Conservation (phyloP, 2,888 invertebrate genomes). For the Cephus rjabovi region DNA sequence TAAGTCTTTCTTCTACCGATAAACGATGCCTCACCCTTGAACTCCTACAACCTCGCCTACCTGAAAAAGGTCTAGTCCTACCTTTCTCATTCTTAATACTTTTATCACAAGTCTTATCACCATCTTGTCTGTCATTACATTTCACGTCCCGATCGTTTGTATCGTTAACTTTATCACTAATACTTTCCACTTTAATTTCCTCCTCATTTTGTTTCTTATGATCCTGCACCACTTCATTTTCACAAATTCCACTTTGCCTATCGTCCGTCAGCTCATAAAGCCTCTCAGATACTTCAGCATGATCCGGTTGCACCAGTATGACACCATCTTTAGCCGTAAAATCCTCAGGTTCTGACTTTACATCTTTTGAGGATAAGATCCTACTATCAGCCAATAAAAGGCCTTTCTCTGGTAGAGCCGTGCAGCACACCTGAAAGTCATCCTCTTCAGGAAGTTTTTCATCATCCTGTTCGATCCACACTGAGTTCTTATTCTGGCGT, state of each 20-base stretch:
- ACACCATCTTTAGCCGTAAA: not conserved
- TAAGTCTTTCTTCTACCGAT: constrained; percentile 70
- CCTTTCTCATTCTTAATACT: constrained; percentile 21
- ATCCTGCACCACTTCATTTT: not conserved
- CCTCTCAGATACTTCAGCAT: not conserved
- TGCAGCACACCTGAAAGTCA: constrained; percentile 18
- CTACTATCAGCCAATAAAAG: not conserved
- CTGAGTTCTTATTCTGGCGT: constrained; percentile 55
- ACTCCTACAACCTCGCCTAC: constrained; percentile 35
- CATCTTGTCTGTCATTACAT: constrained; percentile 12
- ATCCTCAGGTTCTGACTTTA: not conserved
- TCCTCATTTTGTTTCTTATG: not conserved
- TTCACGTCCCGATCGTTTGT: constrained; percentile 6
- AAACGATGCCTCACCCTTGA: constrained; percentile 59
- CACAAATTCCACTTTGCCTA: not conserved
- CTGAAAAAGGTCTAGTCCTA: constrained; percentile 20
- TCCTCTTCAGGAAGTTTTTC: constrained; percentile 26
- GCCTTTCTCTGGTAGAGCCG: constrained; percentile 19
- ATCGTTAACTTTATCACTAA: not conserved
- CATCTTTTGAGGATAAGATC: not conserved
- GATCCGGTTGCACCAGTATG: not conserved
- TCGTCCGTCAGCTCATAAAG: not conserved
- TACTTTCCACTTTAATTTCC: not conserved
- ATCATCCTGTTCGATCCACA: constrained; percentile 62
- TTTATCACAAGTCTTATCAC: constrained; percentile 16